These are phyloP conservation scores for Henricia sp. DNA, from an alignment of 53 echinoderm and acorn worm species.

Conservation along the genomic window DNA sequence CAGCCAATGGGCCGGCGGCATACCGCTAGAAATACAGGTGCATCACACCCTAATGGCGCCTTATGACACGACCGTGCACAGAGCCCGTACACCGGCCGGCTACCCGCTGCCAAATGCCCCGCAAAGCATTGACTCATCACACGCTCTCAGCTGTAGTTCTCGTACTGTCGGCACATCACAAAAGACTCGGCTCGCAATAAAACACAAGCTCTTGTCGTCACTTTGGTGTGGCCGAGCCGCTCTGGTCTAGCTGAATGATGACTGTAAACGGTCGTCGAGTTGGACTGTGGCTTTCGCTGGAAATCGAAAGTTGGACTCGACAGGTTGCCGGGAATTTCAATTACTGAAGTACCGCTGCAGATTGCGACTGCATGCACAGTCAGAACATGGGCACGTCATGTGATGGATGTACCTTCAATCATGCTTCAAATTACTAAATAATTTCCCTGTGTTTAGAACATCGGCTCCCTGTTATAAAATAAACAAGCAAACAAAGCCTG, in stretches of 20 bases:
- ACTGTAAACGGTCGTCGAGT: conserved; percentile 3
- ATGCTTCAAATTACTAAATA: neutral
- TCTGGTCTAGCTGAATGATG: neutral
- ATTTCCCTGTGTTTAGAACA: too few species aligned
- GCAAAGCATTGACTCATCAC: conserved; percentile 31
- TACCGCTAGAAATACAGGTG: conserved; percentile 18
- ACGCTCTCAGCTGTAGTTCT: conserved; percentile 7
- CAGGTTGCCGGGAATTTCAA: conserved; percentile 19
- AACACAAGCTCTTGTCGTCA: conserved; percentile 14
- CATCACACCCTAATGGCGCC: conserved; percentile 24
- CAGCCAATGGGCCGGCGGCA: neutral
- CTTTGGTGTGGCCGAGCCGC: conserved; percentile 35
- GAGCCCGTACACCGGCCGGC: neutral
- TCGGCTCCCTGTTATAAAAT: too few species aligned
- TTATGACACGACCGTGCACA: conserved; percentile 9
- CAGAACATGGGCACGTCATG: too few species aligned
- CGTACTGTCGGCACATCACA: neutral
- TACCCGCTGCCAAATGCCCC: conserved; percentile 21
- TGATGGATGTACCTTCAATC: neutral
- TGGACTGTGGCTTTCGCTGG: conserved; percentile 17
- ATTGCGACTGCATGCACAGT: too few species aligned
- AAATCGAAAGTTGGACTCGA: conserved; percentile 45
- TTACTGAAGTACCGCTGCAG: neutral
- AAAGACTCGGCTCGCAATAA: neutral
- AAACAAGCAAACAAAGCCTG: too few species aligned